Conservation (phyloP, 2,113 vertebrate species). For the Potamarius usumacintae region DNA sequence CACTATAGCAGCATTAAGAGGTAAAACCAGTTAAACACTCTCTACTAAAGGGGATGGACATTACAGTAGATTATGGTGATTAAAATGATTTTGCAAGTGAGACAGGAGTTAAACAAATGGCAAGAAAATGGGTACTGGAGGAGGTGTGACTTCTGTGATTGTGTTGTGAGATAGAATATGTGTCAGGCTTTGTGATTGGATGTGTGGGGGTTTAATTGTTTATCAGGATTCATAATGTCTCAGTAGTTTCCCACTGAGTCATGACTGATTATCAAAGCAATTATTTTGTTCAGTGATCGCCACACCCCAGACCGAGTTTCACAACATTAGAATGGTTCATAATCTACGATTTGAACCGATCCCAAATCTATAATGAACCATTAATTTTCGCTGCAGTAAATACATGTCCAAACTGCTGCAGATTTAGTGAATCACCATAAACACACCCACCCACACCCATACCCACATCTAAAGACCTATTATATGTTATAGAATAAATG, state of each 20-base stretch:
- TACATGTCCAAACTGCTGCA: neutral
- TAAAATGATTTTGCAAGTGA: neutral
- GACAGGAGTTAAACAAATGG: neutral
- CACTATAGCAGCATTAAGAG: neutral
- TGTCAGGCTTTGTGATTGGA: neutral
- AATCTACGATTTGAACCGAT: neutral
- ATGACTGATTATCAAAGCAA: neutral
- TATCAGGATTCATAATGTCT: neutral
- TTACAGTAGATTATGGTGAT: neutral
- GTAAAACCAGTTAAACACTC: slow-evolving; percentile 12
- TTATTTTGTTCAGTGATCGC: neutral
- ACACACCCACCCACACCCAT: neutral
- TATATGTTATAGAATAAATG: neutral
- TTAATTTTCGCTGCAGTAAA: neutral
- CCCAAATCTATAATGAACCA: slow-evolving; percentile 4
- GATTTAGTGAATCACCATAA: neutral
- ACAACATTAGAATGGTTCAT: slow-evolving; percentile 17
- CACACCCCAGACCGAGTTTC: slow-evolving; percentile 15
- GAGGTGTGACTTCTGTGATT: neutral
- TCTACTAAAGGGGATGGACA: neutral
- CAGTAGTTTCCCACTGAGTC: neutral
- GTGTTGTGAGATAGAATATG: neutral
- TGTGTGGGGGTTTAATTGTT: neutral
- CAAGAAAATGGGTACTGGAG: neutral
- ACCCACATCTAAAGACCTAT: neutral